Base-by-base conservation (phyloP, 2,888 invertebrate genomes). In the Pemphredon lugubris region DNA sequence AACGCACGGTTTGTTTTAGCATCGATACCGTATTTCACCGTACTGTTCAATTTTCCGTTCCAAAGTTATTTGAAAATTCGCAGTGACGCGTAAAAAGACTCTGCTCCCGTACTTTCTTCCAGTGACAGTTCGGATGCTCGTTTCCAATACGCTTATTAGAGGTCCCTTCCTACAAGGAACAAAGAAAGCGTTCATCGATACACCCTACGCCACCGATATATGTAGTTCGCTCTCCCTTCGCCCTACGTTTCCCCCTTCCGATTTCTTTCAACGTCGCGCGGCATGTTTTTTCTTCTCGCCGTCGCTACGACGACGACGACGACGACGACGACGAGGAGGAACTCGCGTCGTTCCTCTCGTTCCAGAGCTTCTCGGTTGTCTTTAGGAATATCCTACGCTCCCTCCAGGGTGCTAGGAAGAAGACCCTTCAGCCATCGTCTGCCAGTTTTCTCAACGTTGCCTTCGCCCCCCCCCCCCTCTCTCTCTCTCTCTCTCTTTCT, bases 321-420 rank as follows among this genome's bases (percentile, higher is more conserved):
- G n/a, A n/a, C n/a, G n/a, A n/a, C n/a, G n/a, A n/a, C n/a, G n/a
- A n/a, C n/a, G n/a, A n/a, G n/a, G n/a, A n/a, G 40, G 21, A 44
- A 39, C 14, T 7, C 40, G 34, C 53, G 26, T 59, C 58, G 51
- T 60, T 30, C 20, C 9, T 26, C 23, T 70, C 67, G 57, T 53
- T 42, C 16, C 44, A 55, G 32, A 34, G 55, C 51, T 60, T 77
- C 66, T n/a, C n/a, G n/a, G 75, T 61, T 68, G 70, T 69, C 67
- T 70, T 55, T 47, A n/a, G 44, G 68, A 55, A 45, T 59, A 70
- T 60, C 37, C 34, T 53, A 9, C 14, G 54, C 21, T 21, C 59
- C 59, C 59, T 44, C 32, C 50, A 44, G 69, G 48, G 37, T 21
- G 59, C 32, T 34, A 37, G 54, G 42, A 53, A 40, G 54, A n/a